Base-by-base conservation (phyloP, 2,797 vertebrate species). In the Enteromius treurensis region DNA sequence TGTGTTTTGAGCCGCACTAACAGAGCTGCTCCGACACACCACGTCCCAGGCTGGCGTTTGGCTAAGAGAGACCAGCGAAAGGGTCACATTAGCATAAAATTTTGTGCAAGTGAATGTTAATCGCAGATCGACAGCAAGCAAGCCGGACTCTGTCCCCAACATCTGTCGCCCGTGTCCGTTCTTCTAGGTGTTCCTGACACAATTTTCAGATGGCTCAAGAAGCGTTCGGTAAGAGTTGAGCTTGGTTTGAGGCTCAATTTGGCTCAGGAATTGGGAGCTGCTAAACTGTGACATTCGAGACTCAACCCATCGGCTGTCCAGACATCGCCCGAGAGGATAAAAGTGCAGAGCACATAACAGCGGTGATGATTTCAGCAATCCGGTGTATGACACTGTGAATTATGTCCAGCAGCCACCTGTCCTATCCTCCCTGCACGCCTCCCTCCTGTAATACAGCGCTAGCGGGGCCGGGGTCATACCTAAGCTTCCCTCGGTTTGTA, bases 61-160 rank as follows among this genome's bases (percentile, higher is more conserved):
- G 90, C 88, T 90, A 90, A 88, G 86, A 88, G 88, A 89, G 86
- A 88, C 87, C 82, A 82, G 80, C 80, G 84, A 89, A 92, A 92
- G 90, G 91, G 92, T 91, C 75, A 83, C 84, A 92, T 92, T 93
- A 89, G 86, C 91, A 93, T 91, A 89, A 75, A 77, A 68, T 86
- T 87, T 85, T 84, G 83, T 89, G 84, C 68, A 83, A 88, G 88
- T 80, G 85, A 83, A 86, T 84, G 84, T 71, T 85, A 79, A 85
- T 82, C 23, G 9, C 65, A 40, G 49, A 45, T 74, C 8, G 80
- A 64, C 69, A 47, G 42, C 14, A 51, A 80, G 23, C 23, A 0
- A 47, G 40, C 10, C 1, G 3, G 42, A 73, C 42, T 0, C 42
- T 19, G 40, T 68, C 17, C 29, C 29, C 58, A 10, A n/a, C 47